Percentiles rank a stretch among this genome's conserved stretches.
Evolutionary conservation across 2,797 vertebrate species (phyloP).

Genomic region (Onychomys leucogaster): DNA sequence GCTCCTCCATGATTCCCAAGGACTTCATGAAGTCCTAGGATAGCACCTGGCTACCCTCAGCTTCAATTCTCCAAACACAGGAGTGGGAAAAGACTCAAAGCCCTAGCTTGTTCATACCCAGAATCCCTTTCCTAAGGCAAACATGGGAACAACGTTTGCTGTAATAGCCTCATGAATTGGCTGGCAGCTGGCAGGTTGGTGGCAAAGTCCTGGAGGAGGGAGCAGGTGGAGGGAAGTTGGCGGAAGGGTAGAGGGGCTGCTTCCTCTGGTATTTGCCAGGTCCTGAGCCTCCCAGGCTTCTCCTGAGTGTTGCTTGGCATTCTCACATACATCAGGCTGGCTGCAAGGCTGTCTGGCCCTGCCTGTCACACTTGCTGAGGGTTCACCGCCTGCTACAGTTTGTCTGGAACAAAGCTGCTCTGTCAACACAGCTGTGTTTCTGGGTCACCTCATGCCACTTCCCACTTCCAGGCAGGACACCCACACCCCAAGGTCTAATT

Average conservation of each 20-base stretch:
- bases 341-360: slow-evolving; percentile 73
- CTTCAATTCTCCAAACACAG: not conserved
- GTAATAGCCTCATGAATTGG: slow-evolving; percentile 76
- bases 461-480: slow-evolving; percentile 76
- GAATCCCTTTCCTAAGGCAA: slow-evolving; percentile 80
- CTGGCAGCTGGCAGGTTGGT: slow-evolving; percentile 52
- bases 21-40: not conserved
- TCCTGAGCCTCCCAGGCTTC: slow-evolving; percentile 47
- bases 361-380: slow-evolving; percentile 75
- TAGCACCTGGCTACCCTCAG: not conserved
- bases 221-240: not conserved
- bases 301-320: slow-evolving; percentile 67
- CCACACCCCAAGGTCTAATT: slow-evolving; percentile 56
- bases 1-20: not conserved
- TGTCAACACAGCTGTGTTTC: slow-evolving; percentile 75
- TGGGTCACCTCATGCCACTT: slow-evolving; percentile 69
- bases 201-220: slow-evolving; percentile 66
- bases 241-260: not conserved
- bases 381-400: slow-evolving; percentile 72
- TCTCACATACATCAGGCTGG: slow-evolving; percentile 59
- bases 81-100: slow-evolving; percentile 48
- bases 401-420: slow-evolving; percentile 80
- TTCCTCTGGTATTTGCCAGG: not conserved
- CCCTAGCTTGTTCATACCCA: not conserved
- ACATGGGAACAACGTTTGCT: slow-evolving; percentile 80